Percentiles rank a stretch among this genome's conserved stretches.
phyloP scores from a whole-genome alignment of 23 tunicate genomes.

The Botrylloides violaceus region DNA sequence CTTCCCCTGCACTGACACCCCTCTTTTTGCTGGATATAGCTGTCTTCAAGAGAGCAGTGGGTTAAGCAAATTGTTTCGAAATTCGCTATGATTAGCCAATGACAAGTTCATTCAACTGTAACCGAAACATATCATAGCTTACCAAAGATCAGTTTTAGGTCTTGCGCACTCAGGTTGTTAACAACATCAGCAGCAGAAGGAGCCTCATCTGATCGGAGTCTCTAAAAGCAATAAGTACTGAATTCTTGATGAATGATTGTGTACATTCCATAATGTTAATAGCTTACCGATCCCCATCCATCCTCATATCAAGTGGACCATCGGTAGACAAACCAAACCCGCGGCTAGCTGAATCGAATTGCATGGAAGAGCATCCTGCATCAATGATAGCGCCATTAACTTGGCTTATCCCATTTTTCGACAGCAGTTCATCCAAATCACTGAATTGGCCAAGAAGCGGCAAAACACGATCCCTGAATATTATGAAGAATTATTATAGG shows the following conservation, averaged over 20 bases:
- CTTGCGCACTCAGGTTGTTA: slow-evolving; percentile 39
- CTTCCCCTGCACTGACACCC: no score
- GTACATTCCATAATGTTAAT: no score
- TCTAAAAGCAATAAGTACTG: background rate
- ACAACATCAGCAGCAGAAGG: slow-evolving; percentile 83
- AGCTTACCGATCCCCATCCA: slow-evolving; percentile 48
- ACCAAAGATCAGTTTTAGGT: slow-evolving; percentile 45
- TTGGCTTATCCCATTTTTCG: background rate
- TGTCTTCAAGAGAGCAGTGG: no score
- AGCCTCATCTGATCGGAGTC: slow-evolving; percentile 25
- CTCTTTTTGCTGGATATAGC: no score
- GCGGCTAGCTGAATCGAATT: slow-evolving; percentile 50
- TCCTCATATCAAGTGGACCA: slow-evolving; percentile 93
- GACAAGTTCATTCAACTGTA: no score
- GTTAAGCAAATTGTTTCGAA: no score
- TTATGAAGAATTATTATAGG: no score
- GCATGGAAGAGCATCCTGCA: slow-evolving; percentile 93
- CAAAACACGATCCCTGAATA: slow-evolving; percentile 38
- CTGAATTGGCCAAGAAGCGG: slow-evolving; percentile 73
- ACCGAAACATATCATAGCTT: slow-evolving; percentile 9
- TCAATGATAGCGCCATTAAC: slow-evolving; percentile 55
- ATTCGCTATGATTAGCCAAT: no score
- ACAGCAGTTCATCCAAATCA: slow-evolving; percentile 36
- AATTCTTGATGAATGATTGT: background rate
- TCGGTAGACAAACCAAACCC: slow-evolving; percentile 71